phyloP scores from a whole-genome alignment of 2,888 invertebrate species.

The Baronia brevicornis region DNA sequence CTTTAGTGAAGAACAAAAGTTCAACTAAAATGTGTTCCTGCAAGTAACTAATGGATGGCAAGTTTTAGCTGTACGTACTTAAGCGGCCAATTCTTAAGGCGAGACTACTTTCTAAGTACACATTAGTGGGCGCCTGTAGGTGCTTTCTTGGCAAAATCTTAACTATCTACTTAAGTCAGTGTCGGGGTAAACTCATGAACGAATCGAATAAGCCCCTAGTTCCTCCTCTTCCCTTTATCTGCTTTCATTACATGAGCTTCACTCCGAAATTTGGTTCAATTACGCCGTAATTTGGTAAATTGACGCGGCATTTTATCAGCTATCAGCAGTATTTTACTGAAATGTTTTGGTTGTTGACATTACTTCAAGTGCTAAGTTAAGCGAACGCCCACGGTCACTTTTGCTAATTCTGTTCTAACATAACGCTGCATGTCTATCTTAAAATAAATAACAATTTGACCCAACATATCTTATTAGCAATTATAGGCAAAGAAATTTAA shows the following conservation, averaged over 20 bases:
- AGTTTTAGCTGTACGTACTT: slow-evolving; percentile 63
- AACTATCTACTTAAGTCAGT: slow-evolving; percentile 68
- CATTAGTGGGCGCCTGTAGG: slow-evolving; percentile 57
- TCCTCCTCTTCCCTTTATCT: slow-evolving; percentile 54
- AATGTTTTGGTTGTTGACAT: no score
- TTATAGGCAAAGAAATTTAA: slow-evolving; percentile 7
- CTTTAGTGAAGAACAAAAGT: slow-evolving; percentile 55
- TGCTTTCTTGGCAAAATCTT: slow-evolving; percentile 60
- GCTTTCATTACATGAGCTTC: slow-evolving; percentile 66
- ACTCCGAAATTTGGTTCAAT: slow-evolving; percentile 65
- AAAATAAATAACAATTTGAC: neutral
- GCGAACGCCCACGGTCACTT: neutral
- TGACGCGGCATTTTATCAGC: slow-evolving; percentile 63
- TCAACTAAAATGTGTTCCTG: slow-evolving; percentile 63
- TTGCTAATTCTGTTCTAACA: neutral
- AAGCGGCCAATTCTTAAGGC: slow-evolving; percentile 62
- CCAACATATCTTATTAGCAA: neutral
- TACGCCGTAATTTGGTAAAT: slow-evolving; percentile 64
- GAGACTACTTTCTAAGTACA: slow-evolving; percentile 67
- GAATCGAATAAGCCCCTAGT: slow-evolving; percentile 60
- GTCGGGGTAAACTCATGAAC: slow-evolving; percentile 51
- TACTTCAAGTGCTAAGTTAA: no score
- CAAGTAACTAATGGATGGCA: slow-evolving; percentile 67
- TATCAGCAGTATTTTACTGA: no score
- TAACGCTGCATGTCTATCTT: neutral